phyloP scores from a whole-genome alignment of 1,140 invertebrate genomes.

The Drosophila mojavensis region DNA sequence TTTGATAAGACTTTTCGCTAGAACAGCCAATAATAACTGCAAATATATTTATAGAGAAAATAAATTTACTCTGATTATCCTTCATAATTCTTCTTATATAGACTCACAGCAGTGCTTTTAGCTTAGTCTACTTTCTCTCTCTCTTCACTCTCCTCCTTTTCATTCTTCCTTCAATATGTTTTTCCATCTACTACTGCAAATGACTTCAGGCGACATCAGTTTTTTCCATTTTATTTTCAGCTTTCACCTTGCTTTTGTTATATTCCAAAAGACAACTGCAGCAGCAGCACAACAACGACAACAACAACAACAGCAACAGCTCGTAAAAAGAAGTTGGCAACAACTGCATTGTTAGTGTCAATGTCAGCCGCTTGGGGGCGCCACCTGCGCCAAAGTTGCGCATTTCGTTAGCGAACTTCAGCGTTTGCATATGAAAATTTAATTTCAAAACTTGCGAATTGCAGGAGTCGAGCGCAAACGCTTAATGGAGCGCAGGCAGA shows the following conservation, averaged over 20 bases:
- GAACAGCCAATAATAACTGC: too few relatives aligned
- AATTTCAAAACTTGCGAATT: slow-evolving; percentile 63
- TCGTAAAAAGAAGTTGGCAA: slow-evolving; percentile 58
- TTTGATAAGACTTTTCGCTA: too few relatives aligned
- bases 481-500: slow-evolving; percentile 65
- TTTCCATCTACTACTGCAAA: neutral
- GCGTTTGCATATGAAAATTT: slow-evolving; percentile 70
- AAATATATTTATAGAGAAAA: too few relatives aligned
- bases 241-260: slow-evolving; percentile 35
- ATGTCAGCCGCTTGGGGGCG: slow-evolving; percentile 58
- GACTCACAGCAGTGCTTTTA: too few relatives aligned
- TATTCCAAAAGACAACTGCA: slow-evolving; percentile 59
- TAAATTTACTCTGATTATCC: too few relatives aligned
- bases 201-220: neutral
- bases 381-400: slow-evolving; percentile 50
- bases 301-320: slow-evolving; percentile 4
- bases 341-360: slow-evolving; percentile 68
- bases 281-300: slow-evolving; percentile 5
- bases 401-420: slow-evolving; percentile 7
- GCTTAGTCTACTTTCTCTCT: neutral
- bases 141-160: neutral
- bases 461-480: slow-evolving; percentile 32
- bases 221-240: slow-evolving; percentile 8
- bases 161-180: neutral
- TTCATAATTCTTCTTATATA: too few relatives aligned